Evolutionary conservation across 2,888 invertebrate species (phyloP).

Genomic region (Oegoconia quadripuncta): DNA sequence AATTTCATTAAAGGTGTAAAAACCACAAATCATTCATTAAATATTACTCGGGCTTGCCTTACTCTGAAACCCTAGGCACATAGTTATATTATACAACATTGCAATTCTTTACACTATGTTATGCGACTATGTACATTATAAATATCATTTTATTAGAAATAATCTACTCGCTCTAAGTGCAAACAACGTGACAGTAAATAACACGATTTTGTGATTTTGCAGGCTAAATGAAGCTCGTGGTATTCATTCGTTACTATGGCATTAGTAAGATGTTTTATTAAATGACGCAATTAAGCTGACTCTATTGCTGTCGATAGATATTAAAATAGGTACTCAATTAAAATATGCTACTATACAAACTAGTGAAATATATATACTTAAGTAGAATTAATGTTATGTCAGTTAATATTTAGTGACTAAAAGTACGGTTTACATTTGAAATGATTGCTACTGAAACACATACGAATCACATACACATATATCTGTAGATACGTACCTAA

Average conservation of each 20-base stretch:
- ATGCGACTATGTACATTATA: neutral
- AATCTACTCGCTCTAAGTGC: slow-evolving; percentile 14
- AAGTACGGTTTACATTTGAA: slow-evolving; percentile 11
- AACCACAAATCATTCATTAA: too few relatives aligned
- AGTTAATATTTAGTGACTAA: neutral
- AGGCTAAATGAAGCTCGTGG: slow-evolving; percentile 10
- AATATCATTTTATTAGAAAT: neutral
- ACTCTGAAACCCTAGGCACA: too few relatives aligned
- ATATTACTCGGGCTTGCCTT: too few relatives aligned
- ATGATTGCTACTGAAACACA: slow-evolving; percentile 14
- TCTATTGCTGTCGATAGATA: too few relatives aligned
- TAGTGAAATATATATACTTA: too few relatives aligned
- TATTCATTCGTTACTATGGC: neutral
- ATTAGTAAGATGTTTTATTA: slow-evolving; percentile 3
- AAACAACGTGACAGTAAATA: neutral
- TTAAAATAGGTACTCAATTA: too few relatives aligned
- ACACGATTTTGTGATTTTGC: slow-evolving; percentile 4
- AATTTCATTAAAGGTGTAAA: too few relatives aligned
- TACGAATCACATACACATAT: slow-evolving; percentile 17
- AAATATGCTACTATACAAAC: neutral
- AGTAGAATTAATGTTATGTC: neutral
- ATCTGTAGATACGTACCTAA: slow-evolving; percentile 3
- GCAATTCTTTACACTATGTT: slow-evolving; percentile 12
- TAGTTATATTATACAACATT: slow-evolving; percentile 1
- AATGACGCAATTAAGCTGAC: too few relatives aligned